Evolutionary conservation across 2,113 vertebrate species (phyloP), one percentile per base, ranked within the genome.

Genomic region (Isichthys henryi): DNA sequence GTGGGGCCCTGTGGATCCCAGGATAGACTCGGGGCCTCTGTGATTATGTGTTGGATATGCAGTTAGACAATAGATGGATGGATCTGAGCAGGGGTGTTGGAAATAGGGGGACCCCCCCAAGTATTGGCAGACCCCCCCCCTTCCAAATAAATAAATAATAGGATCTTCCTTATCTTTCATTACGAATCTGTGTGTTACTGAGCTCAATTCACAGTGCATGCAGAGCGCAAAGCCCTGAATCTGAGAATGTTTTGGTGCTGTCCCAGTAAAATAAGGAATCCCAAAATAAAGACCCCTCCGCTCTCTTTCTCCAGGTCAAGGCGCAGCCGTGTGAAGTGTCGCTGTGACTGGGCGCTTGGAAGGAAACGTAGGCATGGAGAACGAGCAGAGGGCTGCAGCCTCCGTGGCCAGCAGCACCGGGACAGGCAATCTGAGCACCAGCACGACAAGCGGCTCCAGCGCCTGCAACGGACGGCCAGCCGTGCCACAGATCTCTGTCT

Each of bases 401-500:
- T 92, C 97, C 70, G 92, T 90, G 21, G 90, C 93, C 88, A 93
- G 94, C 94, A 92, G 88, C 82, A 90, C 56, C 88, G 91, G 77
- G 50, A 92, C 88, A 89, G 56, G 62, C 66, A 89, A 43, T 1
- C 86, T n/a, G 80, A 91, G 62, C 35, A 58, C 85, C 53, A 88
- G 23, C 15, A 50, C 49, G n/a, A 85, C 70, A 0, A 95, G 91
- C 92, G 94, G 91, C 56, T 92, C 89, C 86, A 86, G 93, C 1
- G 4, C 74, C 6, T 88, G 94, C 49, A 89, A 92, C 15, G 92
- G 95, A 0, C 96, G 97, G 90, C 96, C 94, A 0, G 15, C 96
- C 0, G 95, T 96, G 0, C 96, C 97, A 70, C 97, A 98, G 92
- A 97, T 99, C 93, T 98, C 98, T 0, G 97, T 98, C 90, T 98